These are phyloP conservation scores for Tragelaphus eurycerus DNA, from an alignment of 2,797 vertebrate species.

Conservation along the genomic window DNA sequence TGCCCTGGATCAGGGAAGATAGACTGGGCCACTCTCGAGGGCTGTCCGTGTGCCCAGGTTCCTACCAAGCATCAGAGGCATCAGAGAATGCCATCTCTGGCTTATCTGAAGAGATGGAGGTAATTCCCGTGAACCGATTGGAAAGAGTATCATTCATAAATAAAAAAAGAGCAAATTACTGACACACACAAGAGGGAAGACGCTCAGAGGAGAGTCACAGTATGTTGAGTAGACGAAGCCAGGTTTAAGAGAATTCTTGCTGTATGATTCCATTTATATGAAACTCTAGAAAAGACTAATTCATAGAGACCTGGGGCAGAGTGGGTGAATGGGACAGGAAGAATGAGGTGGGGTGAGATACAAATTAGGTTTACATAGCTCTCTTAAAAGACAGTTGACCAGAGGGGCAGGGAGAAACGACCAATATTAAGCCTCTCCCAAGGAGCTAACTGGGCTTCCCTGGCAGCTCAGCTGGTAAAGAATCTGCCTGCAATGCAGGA, in stretches of 20 bases:
- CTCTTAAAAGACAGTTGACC: neutral
- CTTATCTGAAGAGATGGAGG: neutral
- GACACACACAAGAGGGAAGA: fast-evolving
- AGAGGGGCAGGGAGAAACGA: neutral
- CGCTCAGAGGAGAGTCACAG: neutral
- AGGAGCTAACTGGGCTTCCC: neutral
- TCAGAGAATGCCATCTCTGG: neutral
- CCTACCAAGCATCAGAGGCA: no score
- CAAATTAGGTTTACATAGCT: neutral
- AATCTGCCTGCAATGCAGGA: neutral
- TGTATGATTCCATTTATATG: no score
- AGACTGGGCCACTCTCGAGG: neutral
- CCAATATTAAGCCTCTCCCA: neutral
- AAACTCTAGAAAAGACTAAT: neutral
- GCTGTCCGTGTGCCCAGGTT: neutral
- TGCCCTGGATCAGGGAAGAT: neutral
- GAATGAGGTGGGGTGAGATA: neutral
- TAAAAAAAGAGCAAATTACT: neutral
- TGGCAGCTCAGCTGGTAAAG: neutral
- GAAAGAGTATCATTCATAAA: neutral
- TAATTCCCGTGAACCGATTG: neutral
- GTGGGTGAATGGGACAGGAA: neutral
- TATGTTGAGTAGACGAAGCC: neutral
- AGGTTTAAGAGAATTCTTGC: no score
- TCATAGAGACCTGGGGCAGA: neutral